Conservation (phyloP, 2,113 vertebrate species). For the Oriolus oriolus region DNA sequence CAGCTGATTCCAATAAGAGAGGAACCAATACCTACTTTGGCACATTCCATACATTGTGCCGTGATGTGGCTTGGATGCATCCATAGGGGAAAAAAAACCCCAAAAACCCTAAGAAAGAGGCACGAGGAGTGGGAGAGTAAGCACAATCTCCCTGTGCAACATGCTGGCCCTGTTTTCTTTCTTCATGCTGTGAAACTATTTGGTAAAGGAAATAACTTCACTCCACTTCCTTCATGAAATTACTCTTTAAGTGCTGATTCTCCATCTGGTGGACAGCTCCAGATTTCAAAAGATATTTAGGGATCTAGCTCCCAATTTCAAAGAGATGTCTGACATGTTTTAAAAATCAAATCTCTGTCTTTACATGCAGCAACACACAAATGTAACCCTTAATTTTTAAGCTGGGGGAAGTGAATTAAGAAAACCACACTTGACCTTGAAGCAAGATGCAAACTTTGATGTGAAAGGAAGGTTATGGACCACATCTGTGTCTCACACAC, state of each 20-base stretch:
- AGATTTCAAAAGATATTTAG: slow-evolving; percentile 1
- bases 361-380: not conserved
- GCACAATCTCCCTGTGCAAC: not conserved
- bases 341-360: not conserved
- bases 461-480: not conserved
- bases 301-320: not conserved
- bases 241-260: not conserved
- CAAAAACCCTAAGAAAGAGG: not conserved
- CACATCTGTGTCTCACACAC: not conserved
- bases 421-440: not conserved
- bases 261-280: slow-evolving; percentile 24
- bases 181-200: slow-evolving; percentile 14
- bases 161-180: slow-evolving; percentile 13
- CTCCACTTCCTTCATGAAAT: not conserved
- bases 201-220: slow-evolving; percentile 36
- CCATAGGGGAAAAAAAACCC: not conserved
- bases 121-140: not conserved
- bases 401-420: not conserved
- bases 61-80: not conserved
- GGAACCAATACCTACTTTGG: not conserved
- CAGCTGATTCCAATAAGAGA: not conserved
- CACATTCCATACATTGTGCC: too few species aligned
- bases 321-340: not conserved
- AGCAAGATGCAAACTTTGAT: not conserved
- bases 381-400: not conserved